Evolutionary conservation across 2,797 vertebrate species (phyloP), one percentile per base, ranked within the genome.

Genomic region (Phyllotis vaccarum): DNA sequence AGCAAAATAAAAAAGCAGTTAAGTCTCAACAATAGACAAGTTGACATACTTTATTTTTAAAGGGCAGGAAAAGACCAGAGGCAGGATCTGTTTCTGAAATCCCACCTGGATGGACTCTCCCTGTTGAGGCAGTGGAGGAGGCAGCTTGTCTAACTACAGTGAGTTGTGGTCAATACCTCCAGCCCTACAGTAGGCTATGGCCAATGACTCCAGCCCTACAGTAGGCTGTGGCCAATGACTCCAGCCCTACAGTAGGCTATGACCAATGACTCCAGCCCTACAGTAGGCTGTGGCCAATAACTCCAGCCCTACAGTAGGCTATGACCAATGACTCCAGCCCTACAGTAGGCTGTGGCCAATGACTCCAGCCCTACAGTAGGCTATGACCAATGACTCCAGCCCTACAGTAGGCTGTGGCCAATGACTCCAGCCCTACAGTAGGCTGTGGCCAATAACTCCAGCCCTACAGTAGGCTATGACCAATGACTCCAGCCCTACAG

Each of bases 1-100:
- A 52, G 82, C 92, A 95, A 83, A 97, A 95, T 93, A 97, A 97
- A 98, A 98, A 95, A 43, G 96, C 78, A 85, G 89, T 72, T 78
- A 66, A 87, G 95, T 58, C 70, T 85, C 95, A 95, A 93, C 97
- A 97, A 96, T 94, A 62, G 89, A 95, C 97, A 94, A 72, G 60
- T 79, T 95, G 95, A 98, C 97, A 88, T 16, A 21, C 97, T 95
- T 92, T 83, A 74, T 94, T 96, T 93, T 94, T 89, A 68, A 81
- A 37, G 60, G 70, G 49, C 66, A 86, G 60, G 21, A 58, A 66
- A 52, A 95, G 85, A 56, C 21, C 91, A 87, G 29, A 82, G 90
- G 43, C 89, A n/a, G 64, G 74, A 86, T 19, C 37, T 19, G 72
- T 40, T 60, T 75, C 40, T 11, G 54, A 56, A 85, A 14, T 21